These are phyloP conservation scores for Hippocampus kuda DNA, from an alignment of 2,797 vertebrate genomes.

Conservation along the genomic window DNA sequence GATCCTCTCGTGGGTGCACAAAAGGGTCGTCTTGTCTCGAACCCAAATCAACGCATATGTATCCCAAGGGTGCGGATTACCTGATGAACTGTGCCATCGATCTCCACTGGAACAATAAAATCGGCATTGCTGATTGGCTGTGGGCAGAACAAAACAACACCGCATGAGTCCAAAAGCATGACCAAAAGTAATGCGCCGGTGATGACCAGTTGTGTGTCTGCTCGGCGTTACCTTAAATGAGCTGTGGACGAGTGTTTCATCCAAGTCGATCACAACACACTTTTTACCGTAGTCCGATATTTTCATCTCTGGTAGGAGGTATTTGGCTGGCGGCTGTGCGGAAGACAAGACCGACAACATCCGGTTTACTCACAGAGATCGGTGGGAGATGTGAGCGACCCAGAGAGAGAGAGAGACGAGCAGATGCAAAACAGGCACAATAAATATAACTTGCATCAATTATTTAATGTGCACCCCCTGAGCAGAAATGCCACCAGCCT, in stretches of 20 bases:
- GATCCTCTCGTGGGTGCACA: conserved; percentile 7
- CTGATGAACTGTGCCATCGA: conserved; percentile 97
- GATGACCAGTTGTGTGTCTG: conserved; percentile 18
- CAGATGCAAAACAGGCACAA: background rate
- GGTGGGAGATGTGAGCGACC: background rate
- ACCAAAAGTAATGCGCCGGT: conserved; percentile 20
- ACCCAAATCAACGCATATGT: background rate
- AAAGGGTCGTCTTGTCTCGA: background rate
- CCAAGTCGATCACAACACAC: conserved; percentile 97
- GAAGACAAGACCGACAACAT: conserved; percentile 30
- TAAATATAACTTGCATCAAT: conserved; percentile 9
- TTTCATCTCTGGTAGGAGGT: conserved; percentile 93
- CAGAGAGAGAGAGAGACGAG: background rate
- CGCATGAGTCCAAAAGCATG: background rate
- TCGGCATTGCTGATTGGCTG: conserved; percentile 97
- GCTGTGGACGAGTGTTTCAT: conserved; percentile 97
- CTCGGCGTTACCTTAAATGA: conserved; percentile 83
- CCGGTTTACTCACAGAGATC: conserved; percentile 33
- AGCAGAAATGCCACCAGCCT: conserved; percentile 15
- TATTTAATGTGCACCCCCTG: conserved; percentile 11
- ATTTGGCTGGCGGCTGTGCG: conserved; percentile 87
- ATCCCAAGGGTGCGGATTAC: conserved; percentile 50
- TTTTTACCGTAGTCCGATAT: conserved; percentile 94
- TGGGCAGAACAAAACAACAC: conserved; percentile 18
- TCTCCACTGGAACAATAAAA: conserved; percentile 98